phyloP scores from a whole-genome alignment of 2,797 vertebrate species.

The Prunella strophiata region DNA sequence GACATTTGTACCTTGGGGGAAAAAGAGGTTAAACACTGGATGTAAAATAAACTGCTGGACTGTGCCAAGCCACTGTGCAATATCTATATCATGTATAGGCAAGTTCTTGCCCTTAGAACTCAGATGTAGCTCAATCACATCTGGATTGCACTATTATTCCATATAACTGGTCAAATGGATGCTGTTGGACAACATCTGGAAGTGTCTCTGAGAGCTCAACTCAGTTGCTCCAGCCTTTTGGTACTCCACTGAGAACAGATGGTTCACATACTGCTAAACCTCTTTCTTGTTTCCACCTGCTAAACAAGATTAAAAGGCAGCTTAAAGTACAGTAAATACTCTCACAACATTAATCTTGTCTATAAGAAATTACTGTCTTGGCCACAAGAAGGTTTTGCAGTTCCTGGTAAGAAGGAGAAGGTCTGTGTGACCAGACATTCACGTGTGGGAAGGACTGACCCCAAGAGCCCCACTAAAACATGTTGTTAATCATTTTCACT shows the following conservation, averaged over 20 bases:
- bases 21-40: constrained; percentile 68
- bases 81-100: constrained; percentile 24
- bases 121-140: constrained; percentile 3
- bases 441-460: neutral
- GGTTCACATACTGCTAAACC: neutral
- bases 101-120: neutral
- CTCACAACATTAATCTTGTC: neutral
- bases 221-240: neutral
- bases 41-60: constrained; percentile 56
- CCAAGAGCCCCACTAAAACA: neutral
- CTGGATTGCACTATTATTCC: neutral
- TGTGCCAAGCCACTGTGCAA: constrained; percentile 4
- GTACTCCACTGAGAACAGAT: neutral
- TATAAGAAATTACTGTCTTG: neutral
- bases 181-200: constrained; percentile 31
- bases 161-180: neutral
- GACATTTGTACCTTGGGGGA: constrained; percentile 72
- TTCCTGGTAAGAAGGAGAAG: neutral
- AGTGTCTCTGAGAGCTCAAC: neutral
- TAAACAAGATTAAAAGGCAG: constrained; percentile 21
- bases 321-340: constrained; percentile 19
- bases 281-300: constrained; percentile 27
- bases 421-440: neutral
- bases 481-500: neutral
- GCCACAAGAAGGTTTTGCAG: neutral